Evolutionary conservation across 1,140 invertebrate genomes (phyloP).

Genomic region (Mizuhopecten yessoensis): DNA sequence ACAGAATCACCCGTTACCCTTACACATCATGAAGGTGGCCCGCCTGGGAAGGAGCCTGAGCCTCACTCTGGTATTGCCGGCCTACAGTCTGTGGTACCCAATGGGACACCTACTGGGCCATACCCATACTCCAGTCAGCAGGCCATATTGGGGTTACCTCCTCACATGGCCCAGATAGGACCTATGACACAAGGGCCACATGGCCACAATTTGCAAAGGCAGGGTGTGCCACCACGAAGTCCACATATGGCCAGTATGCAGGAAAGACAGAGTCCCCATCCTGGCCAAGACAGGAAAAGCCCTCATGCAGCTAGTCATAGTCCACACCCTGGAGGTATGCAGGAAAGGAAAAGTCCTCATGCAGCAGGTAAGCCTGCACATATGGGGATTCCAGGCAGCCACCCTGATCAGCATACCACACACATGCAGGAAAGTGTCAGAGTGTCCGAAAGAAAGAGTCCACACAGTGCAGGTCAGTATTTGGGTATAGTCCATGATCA

Average conservation of each 20-base stretch:
- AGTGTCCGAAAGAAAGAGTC: neutral
- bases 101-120: neutral
- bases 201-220: neutral
- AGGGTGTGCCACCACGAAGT: neutral
- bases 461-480: constrained; percentile 1
- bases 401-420: neutral
- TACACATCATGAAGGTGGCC: neutral
- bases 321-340: neutral
- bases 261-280: constrained; percentile 1
- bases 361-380: neutral
- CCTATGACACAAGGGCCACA: neutral
- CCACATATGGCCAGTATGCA: neutral
- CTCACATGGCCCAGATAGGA: neutral
- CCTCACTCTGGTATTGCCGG: neutral
- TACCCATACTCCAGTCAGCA: neutral
- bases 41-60: neutral
- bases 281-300: constrained; percentile 1
- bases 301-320: neutral
- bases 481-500: constrained; percentile 14
- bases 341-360: constrained; percentile 11
- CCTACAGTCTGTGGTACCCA: neutral
- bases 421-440: too few species aligned
- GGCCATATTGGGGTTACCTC: neutral
- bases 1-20: neutral
- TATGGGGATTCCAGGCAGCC: neutral